Evolutionary conservation across 2,888 invertebrate species (phyloP), one percentile per base, ranked within the genome.

Genomic region (Apocheima hispidaria): DNA sequence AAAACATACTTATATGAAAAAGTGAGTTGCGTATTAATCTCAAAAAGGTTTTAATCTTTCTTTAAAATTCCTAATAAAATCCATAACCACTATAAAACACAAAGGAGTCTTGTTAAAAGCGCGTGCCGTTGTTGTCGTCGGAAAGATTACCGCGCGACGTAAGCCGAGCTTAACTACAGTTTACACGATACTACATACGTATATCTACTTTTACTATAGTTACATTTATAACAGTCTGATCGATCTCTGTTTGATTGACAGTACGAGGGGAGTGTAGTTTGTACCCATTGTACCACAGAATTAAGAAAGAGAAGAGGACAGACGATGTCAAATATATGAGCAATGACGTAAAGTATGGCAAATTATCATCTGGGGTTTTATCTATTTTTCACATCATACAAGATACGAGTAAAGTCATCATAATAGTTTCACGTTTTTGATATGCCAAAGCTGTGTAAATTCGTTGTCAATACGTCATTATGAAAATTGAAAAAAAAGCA

Each of bases 161-260:
- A 79, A 85, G 75, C 78, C 76, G 70, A 69, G 85, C 79, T 87
- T 84, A 86, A 76, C 79, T 77, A 75, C 82, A 82, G 84, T 86
- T 86, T 83, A 84, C 82, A 81, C 77, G 77, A 82, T 79, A 81
- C 81, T 77, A 72, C 46, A 46, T 28, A 4, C 2, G 4, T 41
- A 44, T 44, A 14, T 26, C 3, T 14, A 16, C 16, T 16, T 30
- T 26, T 28, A 20, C 41, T 41, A 21, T 41, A 41, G n/a, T 16
- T 12, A 41, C 16, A 21, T 7, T 26, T 51, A 46, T 38, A 46
- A 38, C 44, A 52, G 18, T 71, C 67, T 73, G 74, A 84, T 84
- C 84, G 83, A 84, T 84, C 81, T 77, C 64, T 67, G 68, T 75
- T 72, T 86, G 84, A 84, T 83, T 83, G 87, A 86, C 84, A 81